Conservation (phyloP, 92 coral and sea anemone species). For the Palythoa grandiflora region DNA sequence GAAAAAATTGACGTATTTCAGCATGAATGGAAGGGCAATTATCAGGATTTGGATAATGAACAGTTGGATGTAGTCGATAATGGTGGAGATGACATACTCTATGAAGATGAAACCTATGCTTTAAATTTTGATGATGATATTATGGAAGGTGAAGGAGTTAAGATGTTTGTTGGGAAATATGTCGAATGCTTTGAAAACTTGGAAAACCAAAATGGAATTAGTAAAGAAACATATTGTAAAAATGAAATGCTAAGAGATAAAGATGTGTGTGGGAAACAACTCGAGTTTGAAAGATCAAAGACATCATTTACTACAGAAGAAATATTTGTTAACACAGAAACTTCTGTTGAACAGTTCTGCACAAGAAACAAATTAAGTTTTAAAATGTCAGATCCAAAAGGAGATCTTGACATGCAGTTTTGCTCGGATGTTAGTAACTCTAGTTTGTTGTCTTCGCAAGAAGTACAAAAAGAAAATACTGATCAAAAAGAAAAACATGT, state of each 20-base stretch:
- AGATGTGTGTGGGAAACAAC: not conserved
- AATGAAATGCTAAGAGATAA: not conserved
- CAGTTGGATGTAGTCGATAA: not conserved
- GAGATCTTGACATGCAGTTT: not conserved
- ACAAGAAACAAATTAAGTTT: not conserved
- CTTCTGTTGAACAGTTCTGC: not conserved
- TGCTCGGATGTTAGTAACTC: not conserved
- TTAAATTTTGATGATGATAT: not conserved
- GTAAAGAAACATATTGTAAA: not conserved
- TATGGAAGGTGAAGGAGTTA: not conserved
- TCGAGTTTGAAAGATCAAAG: not conserved
- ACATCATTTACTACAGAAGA: not conserved
- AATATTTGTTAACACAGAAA: not conserved
- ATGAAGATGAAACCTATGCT: not conserved
- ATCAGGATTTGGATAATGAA: not conserved
- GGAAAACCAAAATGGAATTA: not conserved
- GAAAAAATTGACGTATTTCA: not conserved
- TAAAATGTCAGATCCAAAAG: not conserved
- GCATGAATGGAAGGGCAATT: not conserved
- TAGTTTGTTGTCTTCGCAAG: conserved; percentile 8
- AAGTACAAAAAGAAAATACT: not conserved
- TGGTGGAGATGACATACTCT: not conserved
- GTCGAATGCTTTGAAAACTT: not conserved
- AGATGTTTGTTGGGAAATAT: conserved; percentile 24
- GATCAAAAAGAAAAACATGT: not conserved